Percentiles rank a stretch among this genome's conserved stretches.
Conservation (phyloP, 2,113 vertebrate species). For the Pongo abelii region DNA sequence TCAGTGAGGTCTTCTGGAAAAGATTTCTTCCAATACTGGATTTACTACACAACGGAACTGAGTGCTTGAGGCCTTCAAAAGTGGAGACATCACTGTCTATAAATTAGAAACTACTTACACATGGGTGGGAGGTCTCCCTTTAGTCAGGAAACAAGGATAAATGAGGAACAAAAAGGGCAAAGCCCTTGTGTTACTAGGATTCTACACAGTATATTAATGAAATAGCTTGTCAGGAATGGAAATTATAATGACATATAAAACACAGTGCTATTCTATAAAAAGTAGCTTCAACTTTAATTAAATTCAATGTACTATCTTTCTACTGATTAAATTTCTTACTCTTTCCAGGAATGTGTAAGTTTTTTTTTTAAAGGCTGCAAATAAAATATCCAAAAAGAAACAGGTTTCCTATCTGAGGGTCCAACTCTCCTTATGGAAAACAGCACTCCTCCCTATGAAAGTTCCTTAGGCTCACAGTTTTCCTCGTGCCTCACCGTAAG, state of each 20-base stretch:
- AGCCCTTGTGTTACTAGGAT: not conserved
- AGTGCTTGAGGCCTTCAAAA: not conserved
- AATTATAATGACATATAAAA: not conserved
- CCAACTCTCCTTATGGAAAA: not conserved
- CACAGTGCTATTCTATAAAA: conserved; percentile 9
- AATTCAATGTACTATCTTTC: not conserved
- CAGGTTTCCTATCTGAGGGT: not conserved
- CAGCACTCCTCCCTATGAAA: not conserved
- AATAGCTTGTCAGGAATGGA: not conserved
- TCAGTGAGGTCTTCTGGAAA: not conserved
- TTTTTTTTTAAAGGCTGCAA: not conserved
- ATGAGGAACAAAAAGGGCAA: conserved; percentile 10
- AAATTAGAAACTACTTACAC: not conserved
- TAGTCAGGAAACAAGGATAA: not conserved
- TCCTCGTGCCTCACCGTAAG: not conserved
- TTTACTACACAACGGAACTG: not conserved
- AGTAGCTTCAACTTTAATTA: conserved; percentile 42
- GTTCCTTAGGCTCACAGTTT: not conserved
- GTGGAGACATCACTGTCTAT: not conserved
- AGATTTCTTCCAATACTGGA: not conserved
- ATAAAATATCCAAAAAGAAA: conserved; percentile 28
- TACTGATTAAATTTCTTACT: not conserved
- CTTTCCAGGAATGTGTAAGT: not conserved
- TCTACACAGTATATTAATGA: not conserved
- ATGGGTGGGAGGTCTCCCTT: not conserved